These are phyloP conservation scores for Cheumatopsyche charites DNA, from an alignment of 1,140 invertebrate species.

Conservation along the genomic window DNA sequence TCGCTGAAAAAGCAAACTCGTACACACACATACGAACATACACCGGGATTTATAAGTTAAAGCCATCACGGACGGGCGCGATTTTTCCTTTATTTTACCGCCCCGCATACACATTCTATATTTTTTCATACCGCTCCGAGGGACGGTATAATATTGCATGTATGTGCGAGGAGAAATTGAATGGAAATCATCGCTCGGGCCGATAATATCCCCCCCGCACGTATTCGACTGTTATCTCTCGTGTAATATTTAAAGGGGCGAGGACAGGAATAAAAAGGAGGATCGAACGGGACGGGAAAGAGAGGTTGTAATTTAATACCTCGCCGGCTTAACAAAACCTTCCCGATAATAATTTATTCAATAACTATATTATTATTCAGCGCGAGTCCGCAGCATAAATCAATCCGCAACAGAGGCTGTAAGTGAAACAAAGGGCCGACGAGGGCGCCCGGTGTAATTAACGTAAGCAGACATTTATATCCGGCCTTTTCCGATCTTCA, in stretches of 20 bases:
- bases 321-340: slow-evolving; percentile 26
- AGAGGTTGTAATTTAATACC: slow-evolving; percentile 31
- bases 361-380: slow-evolving; percentile 41
- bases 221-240: slow-evolving; percentile 28
- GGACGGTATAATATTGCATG: neutral
- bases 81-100: too few relatives aligned
- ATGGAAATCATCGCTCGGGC: slow-evolving; percentile 12
- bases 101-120: too few relatives aligned
- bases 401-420: slow-evolving; percentile 33
- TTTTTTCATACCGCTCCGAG: too few relatives aligned
- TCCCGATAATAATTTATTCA: slow-evolving; percentile 40
- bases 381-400: slow-evolving; percentile 36
- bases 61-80: neutral
- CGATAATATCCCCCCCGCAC: slow-evolving; percentile 6
- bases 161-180: slow-evolving; percentile 11
- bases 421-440: slow-evolving; percentile 30
- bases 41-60: slow-evolving; percentile 11
- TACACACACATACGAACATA: too few relatives aligned
- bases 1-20: too few relatives aligned
- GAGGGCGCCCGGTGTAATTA: slow-evolving; percentile 12
- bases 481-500: neutral
- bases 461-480: slow-evolving; percentile 18
- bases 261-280: slow-evolving; percentile 26
- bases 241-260: slow-evolving; percentile 22
- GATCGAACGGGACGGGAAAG: neutral